phyloP scores from a whole-genome alignment of 1,140 invertebrate genomes.

The Drosophila micromelanica region DNA sequence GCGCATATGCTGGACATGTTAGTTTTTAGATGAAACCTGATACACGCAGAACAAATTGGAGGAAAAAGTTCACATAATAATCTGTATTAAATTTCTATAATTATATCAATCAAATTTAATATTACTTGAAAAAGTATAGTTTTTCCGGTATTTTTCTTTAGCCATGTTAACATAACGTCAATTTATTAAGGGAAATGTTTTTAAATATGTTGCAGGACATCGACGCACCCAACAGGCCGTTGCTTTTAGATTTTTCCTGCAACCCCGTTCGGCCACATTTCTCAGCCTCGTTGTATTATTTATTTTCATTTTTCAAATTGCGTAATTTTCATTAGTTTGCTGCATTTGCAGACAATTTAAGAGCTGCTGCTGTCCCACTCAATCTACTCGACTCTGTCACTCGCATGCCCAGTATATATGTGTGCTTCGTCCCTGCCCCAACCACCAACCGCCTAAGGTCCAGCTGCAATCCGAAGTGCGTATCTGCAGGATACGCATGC shows the following conservation, averaged over 20 bases:
- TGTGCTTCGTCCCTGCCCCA: neutral
- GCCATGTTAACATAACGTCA: too few relatives aligned
- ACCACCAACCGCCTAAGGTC: slow-evolving; percentile 1
- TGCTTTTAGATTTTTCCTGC: neutral
- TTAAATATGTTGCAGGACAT: slow-evolving; percentile 5
- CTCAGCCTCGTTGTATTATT: neutral
- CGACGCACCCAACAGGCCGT: neutral
- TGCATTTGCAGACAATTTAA: slow-evolving; percentile 77
- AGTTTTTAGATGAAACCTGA: neutral
- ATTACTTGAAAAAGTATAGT: too few relatives aligned
- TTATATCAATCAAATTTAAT: too few relatives aligned
- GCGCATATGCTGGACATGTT: neutral
- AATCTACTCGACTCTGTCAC: slow-evolving; percentile 23
- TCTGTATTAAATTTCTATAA: neutral
- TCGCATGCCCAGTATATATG: neutral
- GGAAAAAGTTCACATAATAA: too few relatives aligned
- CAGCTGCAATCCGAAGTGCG: slow-evolving; percentile 64
- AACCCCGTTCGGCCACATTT: slow-evolving; percentile 8
- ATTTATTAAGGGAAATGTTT: too few relatives aligned
- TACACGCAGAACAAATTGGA: neutral
- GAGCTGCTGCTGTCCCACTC: slow-evolving; percentile 49
- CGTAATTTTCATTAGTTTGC: slow-evolving; percentile 82
- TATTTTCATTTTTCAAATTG: slow-evolving; percentile 75
- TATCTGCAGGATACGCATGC: slow-evolving; percentile 68
- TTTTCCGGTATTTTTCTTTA: too few relatives aligned